These are phyloP conservation scores for Prenolepis imparis DNA, from an alignment of 2,888 invertebrate species.

Conservation along the genomic window DNA sequence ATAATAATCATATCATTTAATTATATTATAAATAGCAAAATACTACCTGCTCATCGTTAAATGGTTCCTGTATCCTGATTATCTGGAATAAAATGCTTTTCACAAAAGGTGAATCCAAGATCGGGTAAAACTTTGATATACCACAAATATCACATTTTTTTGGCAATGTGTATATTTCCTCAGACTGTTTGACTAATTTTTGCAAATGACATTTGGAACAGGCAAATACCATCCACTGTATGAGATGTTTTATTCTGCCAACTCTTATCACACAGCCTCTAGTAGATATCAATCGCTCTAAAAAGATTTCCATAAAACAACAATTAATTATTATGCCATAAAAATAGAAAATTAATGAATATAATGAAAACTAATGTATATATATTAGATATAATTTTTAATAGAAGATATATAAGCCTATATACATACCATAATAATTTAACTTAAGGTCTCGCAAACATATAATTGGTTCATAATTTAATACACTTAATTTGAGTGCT, in stretches of 20 bases:
- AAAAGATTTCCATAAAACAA: constrained; percentile 37
- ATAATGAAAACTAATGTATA: background rate
- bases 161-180: constrained; percentile 89
- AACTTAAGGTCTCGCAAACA: constrained; percentile 91
- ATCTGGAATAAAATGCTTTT: constrained; percentile 93
- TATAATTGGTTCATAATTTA: constrained; percentile 90
- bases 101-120: constrained; percentile 90
- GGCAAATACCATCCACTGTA: constrained; percentile 92
- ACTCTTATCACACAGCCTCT: constrained; percentile 95
- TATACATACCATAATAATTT: constrained; percentile 89
- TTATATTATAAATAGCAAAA: background rate
- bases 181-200: constrained; percentile 87
- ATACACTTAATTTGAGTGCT: constrained; percentile 88
- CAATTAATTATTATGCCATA: background rate
- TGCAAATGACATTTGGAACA: constrained; percentile 90
- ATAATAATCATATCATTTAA: constrained; percentile 1
- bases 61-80: constrained; percentile 93
- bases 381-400: background rate
- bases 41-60: constrained; percentile 89
- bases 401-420: background rate
- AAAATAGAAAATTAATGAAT: background rate
- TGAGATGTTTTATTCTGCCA: constrained; percentile 91
- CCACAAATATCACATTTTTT: constrained; percentile 89
- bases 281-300: constrained; percentile 92
- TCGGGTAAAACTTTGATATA: constrained; percentile 89